Evolutionary conservation across 2,113 vertebrate genomes (phyloP), one percentile per base, ranked within the genome.

Genomic region (Gambusia affinis): DNA sequence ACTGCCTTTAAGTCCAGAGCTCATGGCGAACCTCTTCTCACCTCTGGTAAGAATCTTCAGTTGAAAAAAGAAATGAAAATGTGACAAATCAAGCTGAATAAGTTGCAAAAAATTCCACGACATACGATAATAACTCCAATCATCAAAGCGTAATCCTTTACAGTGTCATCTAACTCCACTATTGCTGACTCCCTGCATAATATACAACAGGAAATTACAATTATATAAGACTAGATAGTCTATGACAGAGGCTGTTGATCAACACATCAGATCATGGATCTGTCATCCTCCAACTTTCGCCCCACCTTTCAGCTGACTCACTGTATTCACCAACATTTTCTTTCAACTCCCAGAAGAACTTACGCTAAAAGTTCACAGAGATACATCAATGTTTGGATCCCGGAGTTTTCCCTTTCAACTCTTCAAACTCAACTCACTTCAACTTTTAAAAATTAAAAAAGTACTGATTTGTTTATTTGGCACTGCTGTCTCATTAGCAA

Each of bases 371-470:
- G 47, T 24, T 11, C 64, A 57, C 17, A 22, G 73, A 62, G 70
- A 67, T 61, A 79, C 60, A 82, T 37, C 35, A 37, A 72, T 70
- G 67, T 70, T 17, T 2, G 12, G 74, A 70, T 74, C 28, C 12
- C 7, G 4, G 67, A 72, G 65, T 57, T 68, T 80, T 70, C 68
- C 30, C 17, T 61, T 29, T 66, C 22, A 39, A 70, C 62, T 3
- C 63, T 71, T 64, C 61, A 60, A 69, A 69, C 44, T 64, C 76
- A 69, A 72, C 63, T 64, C 90, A 76, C 70, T 57, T 88, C 10
- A 42, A 76, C 78, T 72, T 89, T 91, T 84, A 76, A 87, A 37
- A 89, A 82, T 72, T 31, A 80, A 92, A 92, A 90, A 86, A 84
- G 85, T 84, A 73, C 86, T 83, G 80, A 39, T 29, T 71, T 73